Conservation (phyloP, 2,113 vertebrate genomes). For the Mus musculus region GRCm39 chr15:5546001-5546500, state of each 20-base stretch:
- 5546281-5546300: neutral
- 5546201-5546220: neutral
- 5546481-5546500: neutral
- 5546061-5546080: neutral
- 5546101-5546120: neutral
- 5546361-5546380: neutral
- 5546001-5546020: neutral
- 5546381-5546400: neutral
- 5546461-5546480: neutral
- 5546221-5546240: neutral
- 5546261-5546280: neutral
- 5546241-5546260: neutral
- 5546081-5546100: neutral
- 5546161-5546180: neutral
- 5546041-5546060: neutral
- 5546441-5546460: neutral
- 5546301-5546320: too few species aligned
- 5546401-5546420: neutral
- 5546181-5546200: neutral
- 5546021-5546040: neutral
- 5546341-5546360: neutral
- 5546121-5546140: neutral
- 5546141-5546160: neutral
- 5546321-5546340: neutral
- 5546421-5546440: conserved; percentile 16